Conservation (phyloP, 2,113 vertebrate species). For the Sinocyclocheilus grahami region DNA sequence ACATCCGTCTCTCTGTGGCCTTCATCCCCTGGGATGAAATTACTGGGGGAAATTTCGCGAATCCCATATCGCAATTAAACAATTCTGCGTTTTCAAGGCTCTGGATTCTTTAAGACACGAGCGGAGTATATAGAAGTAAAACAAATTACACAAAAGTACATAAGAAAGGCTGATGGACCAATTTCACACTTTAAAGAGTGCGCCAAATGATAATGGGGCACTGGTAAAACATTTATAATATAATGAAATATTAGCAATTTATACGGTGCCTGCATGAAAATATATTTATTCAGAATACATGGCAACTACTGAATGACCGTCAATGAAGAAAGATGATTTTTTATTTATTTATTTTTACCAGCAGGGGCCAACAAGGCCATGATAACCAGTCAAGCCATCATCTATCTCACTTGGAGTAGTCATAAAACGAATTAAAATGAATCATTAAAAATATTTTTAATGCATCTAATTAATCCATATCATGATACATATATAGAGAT, state of each 20-base stretch:
- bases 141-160: neutral
- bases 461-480: neutral
- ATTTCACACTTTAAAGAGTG: neutral
- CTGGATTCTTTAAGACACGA: neutral
- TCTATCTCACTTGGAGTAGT: neutral
- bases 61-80: constrained; percentile 5
- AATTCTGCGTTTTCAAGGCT: neutral
- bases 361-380: neutral
- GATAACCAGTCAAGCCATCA: neutral
- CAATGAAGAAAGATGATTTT: neutral
- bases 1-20: constrained; percentile 40
- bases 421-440: neutral
- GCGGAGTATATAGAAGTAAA: neutral
- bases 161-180: neutral
- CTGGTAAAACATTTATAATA: constrained; percentile 2
- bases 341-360: neutral
- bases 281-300: neutral
- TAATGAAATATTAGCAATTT: neutral
- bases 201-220: neutral
- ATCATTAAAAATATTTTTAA: neutral
- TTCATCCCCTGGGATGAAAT: constrained; percentile 47
- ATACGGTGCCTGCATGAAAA: neutral
- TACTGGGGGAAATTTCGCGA: constrained; percentile 21
- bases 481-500: neutral
- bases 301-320: neutral